Evolutionary conservation across 2,797 vertebrate genomes (phyloP), one percentile per base, ranked within the genome.

Genomic region (Neomorphus geoffroyi): DNA sequence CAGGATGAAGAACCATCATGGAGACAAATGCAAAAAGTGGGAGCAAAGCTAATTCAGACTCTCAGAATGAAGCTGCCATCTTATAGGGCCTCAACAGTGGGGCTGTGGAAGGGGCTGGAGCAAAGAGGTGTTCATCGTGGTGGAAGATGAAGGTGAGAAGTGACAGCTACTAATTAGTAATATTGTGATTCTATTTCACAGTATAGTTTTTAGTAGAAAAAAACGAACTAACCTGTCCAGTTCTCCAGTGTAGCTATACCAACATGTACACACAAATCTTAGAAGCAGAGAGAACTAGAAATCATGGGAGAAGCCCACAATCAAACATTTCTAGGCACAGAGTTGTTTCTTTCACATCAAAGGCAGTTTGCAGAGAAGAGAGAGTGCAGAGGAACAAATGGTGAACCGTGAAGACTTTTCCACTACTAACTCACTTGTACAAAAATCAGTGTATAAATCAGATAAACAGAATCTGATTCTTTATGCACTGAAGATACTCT

Each of bases 371-470:
- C 30, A 62, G 57, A 66, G 28, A 15, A 72, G 21, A 74, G 54
- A 45, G 71, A 53, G 13, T 32, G 16, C 15, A 48, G 61, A 78
- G 67, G 33, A 85, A 70, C 46, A 62, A 74, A 91, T 22, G 58
- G 26, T 37, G 64, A 88, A 82, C 67, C 72, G 87, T 16, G 54
- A 80, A 78, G 72, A 50, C 58, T 91, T 87, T 93, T 79, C 70
- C 33, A 66, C 48, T 88, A 50, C 32, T 77, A 71, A 71, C 64
- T 85, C 64, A 69, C 66, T 90, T 62, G 39, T 62, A 73, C 83
- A 75, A 95, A 97, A 95, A 86, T 89, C 39, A 84, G 80, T 48
- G 64, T 66, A 60, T 80, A 92, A 56, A 84, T 18, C 9, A 11
- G 62, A 86, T 46, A 69, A 93, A 86, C 39, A 65, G 54, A 95